Base-by-base conservation (phyloP, 2,797 vertebrate species). In the Spea hammondii region DNA sequence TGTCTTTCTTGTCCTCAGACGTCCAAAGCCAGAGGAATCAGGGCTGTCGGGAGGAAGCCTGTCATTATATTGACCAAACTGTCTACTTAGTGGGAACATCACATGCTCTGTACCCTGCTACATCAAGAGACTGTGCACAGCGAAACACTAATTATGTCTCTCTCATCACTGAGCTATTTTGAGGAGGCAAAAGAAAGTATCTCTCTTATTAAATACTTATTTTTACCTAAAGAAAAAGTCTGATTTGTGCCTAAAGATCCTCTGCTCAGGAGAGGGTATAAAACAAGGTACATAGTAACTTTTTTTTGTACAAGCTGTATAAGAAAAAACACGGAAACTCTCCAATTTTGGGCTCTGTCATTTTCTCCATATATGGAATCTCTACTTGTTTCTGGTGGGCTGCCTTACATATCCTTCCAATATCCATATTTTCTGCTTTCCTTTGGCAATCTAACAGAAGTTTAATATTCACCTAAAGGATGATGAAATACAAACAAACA, bases 41-140 rank as follows among this genome's bases (percentile, higher is more conserved):
- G 68, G 81, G 13, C 45, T 62, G 49, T 53, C 64, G 46, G n/a
- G 80, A 76, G 73, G 74, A 55, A 82, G 72, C 4, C 4, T 48
- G 3, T 13, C 11, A 73, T 53, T 71, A 74, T 0, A 5, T 12
- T 64, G 77, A 79, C 12, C n/a, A 11, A 0, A 54, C 62, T 11
- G 62, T 50, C 71, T 46, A 49, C 77, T 55, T 50, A 11, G 59
- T 8, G 68, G 70, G 45, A 64, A 83, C 70, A 70, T 17, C 64
- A 60, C 1, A 32, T 1, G 6, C 68, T 51, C 69, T 13, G 44
- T 60, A 32, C 44, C 10, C 49, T 65, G 51, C 55, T 67, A 4
- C 45, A 79, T 44, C 62, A 79, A 73, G 5, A 14, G 57, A 3
- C 9, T 49, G 51, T 70, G 71, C 46, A 4, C 50, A 64, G 7